Base-by-base conservation (phyloP, 2,113 vertebrate species). In the Electrona antarctica region DNA sequence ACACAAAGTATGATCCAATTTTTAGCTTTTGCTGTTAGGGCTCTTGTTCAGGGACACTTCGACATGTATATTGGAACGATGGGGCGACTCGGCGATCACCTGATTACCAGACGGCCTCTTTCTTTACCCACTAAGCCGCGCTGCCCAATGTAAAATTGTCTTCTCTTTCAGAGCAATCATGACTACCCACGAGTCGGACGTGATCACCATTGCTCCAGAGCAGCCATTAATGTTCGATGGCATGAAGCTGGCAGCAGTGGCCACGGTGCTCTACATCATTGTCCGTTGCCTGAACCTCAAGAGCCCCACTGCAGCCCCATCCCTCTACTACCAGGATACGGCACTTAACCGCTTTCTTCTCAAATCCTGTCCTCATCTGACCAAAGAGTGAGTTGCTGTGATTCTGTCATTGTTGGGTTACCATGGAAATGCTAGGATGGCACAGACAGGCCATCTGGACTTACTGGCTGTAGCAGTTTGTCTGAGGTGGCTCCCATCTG, bases 251-350 rank as follows among this genome's bases (percentile, higher is more conserved):
- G 97, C 97, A 0, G 97, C 96, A 0, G 97, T 99, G 3, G 97
- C 98, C 59, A 97, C 98, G 0, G 95, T 95, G 65, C 95, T 99
- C 0, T 99, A 99, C 15, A 85, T 99, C 77, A 93, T 99, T 0
- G 98, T 99, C 29, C 96, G 98, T 55, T 98, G 96, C 84, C 79
- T 99, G 84, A 99, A 99, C 83, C 93, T 99, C 11, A 99, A 99
- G 92, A 99, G 96, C 78, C 96, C 98, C 3, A 99, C 98, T 0
- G 97, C 95, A 0, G 87, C 97, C 0, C 97, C 98, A 0, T 95
- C 98, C 9, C 94, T 99, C 82, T 90, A 94, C 50, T 98, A 93
- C 92, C 98, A 97, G 89, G 96, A 98, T 84, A 95, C 97, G 0
- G 87, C 95, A 12, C 93, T 99, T 72, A 95, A 94, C 7, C 94